These are phyloP conservation scores for Apotomis betuletana DNA, from an alignment of 2,888 invertebrate species.

Conservation along the genomic window DNA sequence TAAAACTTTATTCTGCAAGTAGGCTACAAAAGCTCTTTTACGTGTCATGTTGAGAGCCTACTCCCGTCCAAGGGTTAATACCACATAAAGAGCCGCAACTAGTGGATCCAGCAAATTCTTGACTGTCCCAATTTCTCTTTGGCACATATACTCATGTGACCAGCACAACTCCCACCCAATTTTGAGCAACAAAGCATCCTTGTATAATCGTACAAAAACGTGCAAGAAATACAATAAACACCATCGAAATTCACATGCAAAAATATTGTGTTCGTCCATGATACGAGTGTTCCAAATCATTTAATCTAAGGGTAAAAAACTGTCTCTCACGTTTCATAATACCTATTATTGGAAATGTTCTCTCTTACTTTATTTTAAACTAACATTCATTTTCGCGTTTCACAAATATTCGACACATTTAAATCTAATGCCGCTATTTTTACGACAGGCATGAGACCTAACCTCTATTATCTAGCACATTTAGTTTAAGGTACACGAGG, in stretches of 20 bases:
- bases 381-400: constrained; percentile 23
- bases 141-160: constrained; percentile 65
- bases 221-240: constrained; percentile 41
- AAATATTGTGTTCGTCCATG: constrained; percentile 32
- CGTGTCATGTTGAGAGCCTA: no score
- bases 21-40: no score
- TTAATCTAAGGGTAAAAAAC: constrained; percentile 28
- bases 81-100: background rate
- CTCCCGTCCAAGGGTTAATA: no score
- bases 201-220: constrained; percentile 41
- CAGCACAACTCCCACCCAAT: constrained; percentile 58
- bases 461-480: constrained; percentile 29
- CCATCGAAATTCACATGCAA: constrained; percentile 38
- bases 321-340: constrained; percentile 21
- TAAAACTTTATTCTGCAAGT: no score
- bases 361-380: constrained; percentile 22
- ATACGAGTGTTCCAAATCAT: constrained; percentile 15
- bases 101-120: background rate
- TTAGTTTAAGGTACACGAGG: constrained; percentile 29
- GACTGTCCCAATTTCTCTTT: constrained; percentile 49
- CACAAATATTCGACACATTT: constrained; percentile 23
- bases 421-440: constrained; percentile 2
- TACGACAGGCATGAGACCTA: background rate
- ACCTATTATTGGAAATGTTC: constrained; percentile 26
- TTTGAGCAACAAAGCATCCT: constrained; percentile 54